Evolutionary conservation across 2,888 invertebrate genomes (phyloP), one percentile per base, ranked within the genome.

Genomic region (Ormyrus labotus): DNA sequence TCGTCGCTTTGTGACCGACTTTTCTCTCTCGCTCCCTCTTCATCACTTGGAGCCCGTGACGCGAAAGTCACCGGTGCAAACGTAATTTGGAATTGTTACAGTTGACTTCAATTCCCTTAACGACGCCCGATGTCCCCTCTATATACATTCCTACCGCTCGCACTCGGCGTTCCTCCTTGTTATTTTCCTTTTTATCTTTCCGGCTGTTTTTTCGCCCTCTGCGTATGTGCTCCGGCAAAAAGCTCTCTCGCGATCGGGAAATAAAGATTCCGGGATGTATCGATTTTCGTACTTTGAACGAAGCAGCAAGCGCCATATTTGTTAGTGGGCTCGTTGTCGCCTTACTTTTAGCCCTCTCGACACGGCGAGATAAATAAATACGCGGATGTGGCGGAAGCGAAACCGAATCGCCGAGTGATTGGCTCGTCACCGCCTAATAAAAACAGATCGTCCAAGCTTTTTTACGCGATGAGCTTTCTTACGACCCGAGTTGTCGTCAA

Each of bases 61-160:
- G 45, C 11, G 60, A 13, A 67, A 63, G 13, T 50, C 48, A 58
- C 19, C 50, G 50, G 64, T 13, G 61, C 72, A 67, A 47, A 78
- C 68, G 53, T 79, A 79, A 73, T 69, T 79, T 68, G 63, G 50
- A 74, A 73, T 73, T 79, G 68, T 79, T 79, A 73, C 68, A 69
- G 68, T 73, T 63, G 68, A 68, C 68, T 73, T 73, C 61, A 55
- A 71, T 79, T 73, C 73, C 73, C 79, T 63, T 79, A 79, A 79
- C 73, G 63, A 69, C 68, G 60, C 34, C 34, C 60, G 11, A 63
- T 67, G 53, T 51, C 63, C 63, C 58, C 53, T 57, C 71, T 13
- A 34, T 57, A 45, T 57, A 57, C 48, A 8, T 55, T 55, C 19
- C 10, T 19, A 13, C 45, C 6, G 60, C 50, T 48, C 6, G 34